Evolutionary conservation across 2,797 vertebrate species (phyloP).

Genomic region (Thaleichthys pacificus): DNA sequence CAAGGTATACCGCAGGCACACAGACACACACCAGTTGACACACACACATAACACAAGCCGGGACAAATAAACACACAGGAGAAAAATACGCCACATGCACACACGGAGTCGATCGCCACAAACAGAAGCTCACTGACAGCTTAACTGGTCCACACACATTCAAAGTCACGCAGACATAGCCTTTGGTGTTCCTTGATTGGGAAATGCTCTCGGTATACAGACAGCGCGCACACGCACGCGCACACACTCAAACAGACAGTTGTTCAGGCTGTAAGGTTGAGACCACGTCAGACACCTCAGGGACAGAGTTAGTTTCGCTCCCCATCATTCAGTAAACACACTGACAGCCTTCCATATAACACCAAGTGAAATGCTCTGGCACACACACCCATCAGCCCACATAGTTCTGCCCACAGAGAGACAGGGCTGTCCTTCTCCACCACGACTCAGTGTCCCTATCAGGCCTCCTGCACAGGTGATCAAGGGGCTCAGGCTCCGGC

Average conservation of each 20-base stretch:
- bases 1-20: neutral
- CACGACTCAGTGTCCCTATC: neutral
- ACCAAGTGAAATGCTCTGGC: neutral
- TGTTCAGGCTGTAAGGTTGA: neutral
- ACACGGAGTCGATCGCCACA: slow-evolving; percentile 13
- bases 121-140: slow-evolving; percentile 21
- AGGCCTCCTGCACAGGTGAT: slow-evolving; percentile 1
- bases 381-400: too few species aligned
- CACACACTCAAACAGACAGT: neutral
- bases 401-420: too few species aligned
- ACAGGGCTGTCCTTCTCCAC: neutral
- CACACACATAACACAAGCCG: neutral
- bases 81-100: slow-evolving; percentile 1
- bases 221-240: neutral
- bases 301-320: neutral
- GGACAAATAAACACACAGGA: too few species aligned
- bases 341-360: neutral
- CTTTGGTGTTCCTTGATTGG: neutral
- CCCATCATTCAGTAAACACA: slow-evolving; percentile 1
- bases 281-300: neutral
- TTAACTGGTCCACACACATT: slow-evolving; percentile 9
- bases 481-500: neutral
- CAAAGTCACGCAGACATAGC: neutral
- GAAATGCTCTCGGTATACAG: neutral
- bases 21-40: slow-evolving; percentile 6